A percentile compares a stretch with the other conserved stretches of the same genome.
Evolutionary conservation across 1,140 invertebrate species (phyloP).

Genomic region (Amyelois transitella): DNA sequence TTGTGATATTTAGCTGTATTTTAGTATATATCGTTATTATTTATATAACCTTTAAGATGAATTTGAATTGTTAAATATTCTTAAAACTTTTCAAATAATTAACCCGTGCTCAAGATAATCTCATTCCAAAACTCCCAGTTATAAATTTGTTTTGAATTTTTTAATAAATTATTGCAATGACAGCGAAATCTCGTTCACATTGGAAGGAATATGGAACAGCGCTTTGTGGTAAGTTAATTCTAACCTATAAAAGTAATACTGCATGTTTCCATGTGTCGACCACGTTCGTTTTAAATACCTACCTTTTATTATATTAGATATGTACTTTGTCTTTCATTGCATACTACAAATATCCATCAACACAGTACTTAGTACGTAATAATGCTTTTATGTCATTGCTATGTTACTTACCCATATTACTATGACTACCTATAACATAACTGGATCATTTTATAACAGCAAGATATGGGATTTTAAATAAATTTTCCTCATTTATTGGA

Average conservation of each 20-base stretch:
- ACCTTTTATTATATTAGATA: too few relatives aligned
- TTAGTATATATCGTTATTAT: slow-evolving; percentile 54
- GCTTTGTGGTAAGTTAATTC: slow-evolving; percentile 68
- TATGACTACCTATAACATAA: too few relatives aligned
- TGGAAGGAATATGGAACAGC: slow-evolving; percentile 75
- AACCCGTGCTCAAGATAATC: slow-evolving; percentile 71
- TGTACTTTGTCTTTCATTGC: not conserved
- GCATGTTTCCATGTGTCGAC: slow-evolving; percentile 28
- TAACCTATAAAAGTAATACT: slow-evolving; percentile 47
- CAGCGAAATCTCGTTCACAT: slow-evolving; percentile 69
- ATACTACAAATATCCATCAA: not conserved
- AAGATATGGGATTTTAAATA: too few relatives aligned
- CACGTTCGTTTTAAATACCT: not conserved
- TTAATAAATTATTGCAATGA: slow-evolving; percentile 51
- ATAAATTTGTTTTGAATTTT: slow-evolving; percentile 38
- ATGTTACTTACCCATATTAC: too few relatives aligned
- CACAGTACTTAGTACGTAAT: too few relatives aligned
- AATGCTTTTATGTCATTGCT: too few relatives aligned
- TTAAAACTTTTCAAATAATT: slow-evolving; percentile 50
- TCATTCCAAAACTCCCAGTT: slow-evolving; percentile 69
- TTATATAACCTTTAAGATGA: slow-evolving; percentile 63
- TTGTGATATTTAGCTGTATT: slow-evolving; percentile 72
- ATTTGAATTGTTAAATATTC: slow-evolving; percentile 50
- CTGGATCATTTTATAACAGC: too few relatives aligned
- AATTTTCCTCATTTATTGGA: too few relatives aligned